phyloP scores from a whole-genome alignment of 1,140 invertebrate genomes.

The Drosophila athabasca region DNA sequence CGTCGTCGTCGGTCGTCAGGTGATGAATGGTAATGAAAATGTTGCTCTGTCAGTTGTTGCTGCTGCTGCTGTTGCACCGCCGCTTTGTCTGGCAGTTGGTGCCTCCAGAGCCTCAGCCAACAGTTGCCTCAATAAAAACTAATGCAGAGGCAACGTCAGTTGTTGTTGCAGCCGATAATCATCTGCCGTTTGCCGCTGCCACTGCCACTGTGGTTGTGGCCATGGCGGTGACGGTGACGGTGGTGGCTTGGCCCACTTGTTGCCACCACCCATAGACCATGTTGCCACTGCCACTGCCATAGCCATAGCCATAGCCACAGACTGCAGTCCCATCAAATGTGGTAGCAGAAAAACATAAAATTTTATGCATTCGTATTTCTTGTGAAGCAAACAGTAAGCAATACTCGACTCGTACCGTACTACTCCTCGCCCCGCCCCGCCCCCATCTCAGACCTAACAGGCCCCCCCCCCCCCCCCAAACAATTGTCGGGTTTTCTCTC shows the following conservation, averaged over 20 bases:
- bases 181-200: slow-evolving; percentile 36
- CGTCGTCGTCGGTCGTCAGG: slow-evolving; percentile 51
- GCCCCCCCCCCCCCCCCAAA: slow-evolving; percentile 52
- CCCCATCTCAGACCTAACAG: slow-evolving; percentile 22
- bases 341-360: slow-evolving; percentile 81
- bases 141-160: slow-evolving; percentile 72
- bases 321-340: slow-evolving; percentile 61
- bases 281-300: slow-evolving; percentile 16
- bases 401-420: slow-evolving; percentile 2
- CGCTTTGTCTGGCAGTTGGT: slow-evolving; percentile 64
- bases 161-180: slow-evolving; percentile 49
- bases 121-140: slow-evolving; percentile 76
- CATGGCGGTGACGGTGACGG: slow-evolving; percentile 64
- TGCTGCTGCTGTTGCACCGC: slow-evolving; percentile 45
- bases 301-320: slow-evolving; percentile 16
- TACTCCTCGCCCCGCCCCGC: slow-evolving; percentile 31
- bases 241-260: slow-evolving; percentile 77
- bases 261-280: slow-evolving; percentile 52
- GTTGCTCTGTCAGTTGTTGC: slow-evolving; percentile 75
- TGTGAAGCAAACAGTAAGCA: slow-evolving; percentile 66
- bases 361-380: slow-evolving; percentile 82
- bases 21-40: slow-evolving; percentile 82
- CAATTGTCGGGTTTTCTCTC: slow-evolving; percentile 78
- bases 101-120: slow-evolving; percentile 56
- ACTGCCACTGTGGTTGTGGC: slow-evolving; percentile 63